Evolutionary conservation across 2,797 vertebrate genomes (phyloP).

Genomic region (Florisuga fusca): DNA sequence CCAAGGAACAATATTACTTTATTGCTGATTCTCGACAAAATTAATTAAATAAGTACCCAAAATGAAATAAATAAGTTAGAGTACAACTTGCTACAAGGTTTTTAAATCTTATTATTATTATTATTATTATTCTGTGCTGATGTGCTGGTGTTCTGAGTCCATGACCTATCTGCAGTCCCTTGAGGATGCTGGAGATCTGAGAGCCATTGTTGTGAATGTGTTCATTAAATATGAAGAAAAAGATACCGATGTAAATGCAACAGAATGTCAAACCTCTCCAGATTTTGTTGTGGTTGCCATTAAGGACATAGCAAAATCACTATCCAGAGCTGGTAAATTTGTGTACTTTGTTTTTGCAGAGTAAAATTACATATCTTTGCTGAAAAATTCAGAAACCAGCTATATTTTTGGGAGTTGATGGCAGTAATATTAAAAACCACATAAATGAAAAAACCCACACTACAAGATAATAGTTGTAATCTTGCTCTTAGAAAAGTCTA

Average conservation of each 20-base stretch:
- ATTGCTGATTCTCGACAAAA: slow-evolving; percentile 17
- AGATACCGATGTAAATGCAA: slow-evolving; percentile 69
- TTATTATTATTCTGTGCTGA: slow-evolving; percentile 50
- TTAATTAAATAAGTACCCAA: slow-evolving; percentile 51
- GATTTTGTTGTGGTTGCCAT: slow-evolving; percentile 25
- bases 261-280: slow-evolving; percentile 51
- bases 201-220: slow-evolving; percentile 62
- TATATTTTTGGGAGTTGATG: background rate
- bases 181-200: slow-evolving; percentile 71
- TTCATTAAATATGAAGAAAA: slow-evolving; percentile 69
- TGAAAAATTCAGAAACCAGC: background rate
- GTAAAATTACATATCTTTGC: background rate
- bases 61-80: slow-evolving; percentile 74
- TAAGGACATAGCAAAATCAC: background rate
- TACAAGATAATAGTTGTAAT: background rate
- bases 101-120: too few species aligned
- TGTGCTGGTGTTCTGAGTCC: slow-evolving; percentile 52
- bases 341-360: background rate
- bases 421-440: background rate
- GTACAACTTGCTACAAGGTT: slow-evolving; percentile 53
- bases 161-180: slow-evolving; percentile 55
- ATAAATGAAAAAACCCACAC: background rate
- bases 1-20: slow-evolving; percentile 46
- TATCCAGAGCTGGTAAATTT: background rate
- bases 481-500: background rate